Evolutionary conservation across 2,888 invertebrate genomes (phyloP).

Genomic region (Stenichneumon culpator): DNA sequence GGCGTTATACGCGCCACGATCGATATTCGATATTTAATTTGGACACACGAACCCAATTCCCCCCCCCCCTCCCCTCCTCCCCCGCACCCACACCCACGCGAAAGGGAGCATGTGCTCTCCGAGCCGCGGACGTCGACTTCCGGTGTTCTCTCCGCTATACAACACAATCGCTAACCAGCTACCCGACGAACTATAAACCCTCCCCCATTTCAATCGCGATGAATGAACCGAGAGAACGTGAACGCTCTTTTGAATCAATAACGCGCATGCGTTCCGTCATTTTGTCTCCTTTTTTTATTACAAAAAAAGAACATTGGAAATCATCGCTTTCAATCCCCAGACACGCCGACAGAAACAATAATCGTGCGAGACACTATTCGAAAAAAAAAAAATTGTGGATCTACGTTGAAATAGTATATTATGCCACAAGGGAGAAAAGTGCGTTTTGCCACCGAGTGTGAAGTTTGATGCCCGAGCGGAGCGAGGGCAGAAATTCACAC

Average conservation of each 20-base stretch:
- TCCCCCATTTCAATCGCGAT: slow-evolving; percentile 45
- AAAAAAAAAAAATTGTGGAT: too few species aligned
- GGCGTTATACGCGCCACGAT: slow-evolving; percentile 62
- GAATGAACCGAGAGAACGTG: slow-evolving; percentile 56
- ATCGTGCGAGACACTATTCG: too few species aligned
- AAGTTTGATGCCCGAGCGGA: too few species aligned
- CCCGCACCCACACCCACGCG: slow-evolving; percentile 41
- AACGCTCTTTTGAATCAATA: slow-evolving; percentile 17
- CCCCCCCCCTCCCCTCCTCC: slow-evolving; percentile 20
- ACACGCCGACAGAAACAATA: too few species aligned
- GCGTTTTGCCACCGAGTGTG: too few species aligned
- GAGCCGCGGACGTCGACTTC: slow-evolving; percentile 64
- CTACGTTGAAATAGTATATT: too few species aligned
- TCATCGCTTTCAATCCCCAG: too few species aligned
- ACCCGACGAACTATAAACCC: slow-evolving; percentile 47
- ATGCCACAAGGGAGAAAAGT: too few species aligned
- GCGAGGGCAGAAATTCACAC: too few species aligned
- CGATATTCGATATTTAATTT: slow-evolving; percentile 80
- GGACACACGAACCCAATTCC: slow-evolving; percentile 64
- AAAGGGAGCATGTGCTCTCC: slow-evolving; percentile 64
- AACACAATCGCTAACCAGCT: slow-evolving; percentile 53
- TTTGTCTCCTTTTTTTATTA: neutral
- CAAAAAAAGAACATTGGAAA: neutral
- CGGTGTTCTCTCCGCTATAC: slow-evolving; percentile 53
- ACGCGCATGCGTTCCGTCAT: neutral